phyloP scores from a whole-genome alignment of 2,797 vertebrate genomes.

The Synanceia verrucosa region DNA sequence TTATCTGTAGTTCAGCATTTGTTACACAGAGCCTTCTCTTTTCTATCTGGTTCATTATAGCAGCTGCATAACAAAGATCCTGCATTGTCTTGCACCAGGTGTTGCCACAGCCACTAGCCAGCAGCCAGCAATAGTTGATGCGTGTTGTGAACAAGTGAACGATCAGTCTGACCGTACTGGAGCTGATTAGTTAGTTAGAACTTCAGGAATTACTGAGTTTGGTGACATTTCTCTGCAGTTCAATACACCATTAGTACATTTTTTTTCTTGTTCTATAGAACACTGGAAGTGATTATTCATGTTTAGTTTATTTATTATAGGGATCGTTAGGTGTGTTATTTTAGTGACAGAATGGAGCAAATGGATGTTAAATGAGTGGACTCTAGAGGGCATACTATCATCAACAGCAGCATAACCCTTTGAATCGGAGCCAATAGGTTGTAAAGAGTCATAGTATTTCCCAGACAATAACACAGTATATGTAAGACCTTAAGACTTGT shows the following conservation, averaged over 20 bases:
- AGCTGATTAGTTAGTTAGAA: background rate
- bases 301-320: background rate
- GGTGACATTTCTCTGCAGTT: background rate
- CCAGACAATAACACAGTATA: background rate
- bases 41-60: background rate
- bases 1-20: background rate
- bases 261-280: background rate
- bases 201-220: background rate
- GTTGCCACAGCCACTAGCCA: background rate
- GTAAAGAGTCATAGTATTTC: background rate
- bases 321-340: background rate
- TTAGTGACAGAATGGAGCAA: background rate
- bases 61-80: background rate
- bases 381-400: constrained; percentile 21
- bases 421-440: background rate
- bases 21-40: background rate
- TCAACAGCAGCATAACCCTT: background rate
- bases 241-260: background rate
- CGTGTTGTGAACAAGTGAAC: background rate
- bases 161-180: background rate
- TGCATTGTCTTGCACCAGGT: background rate
- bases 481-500: background rate
- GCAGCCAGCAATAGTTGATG: background rate
- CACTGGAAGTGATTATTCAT: background rate
- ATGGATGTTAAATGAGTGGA: background rate